These are phyloP conservation scores for Orthosia gothica DNA, from an alignment of 2,888 invertebrate genomes.

Conservation along the genomic window DNA sequence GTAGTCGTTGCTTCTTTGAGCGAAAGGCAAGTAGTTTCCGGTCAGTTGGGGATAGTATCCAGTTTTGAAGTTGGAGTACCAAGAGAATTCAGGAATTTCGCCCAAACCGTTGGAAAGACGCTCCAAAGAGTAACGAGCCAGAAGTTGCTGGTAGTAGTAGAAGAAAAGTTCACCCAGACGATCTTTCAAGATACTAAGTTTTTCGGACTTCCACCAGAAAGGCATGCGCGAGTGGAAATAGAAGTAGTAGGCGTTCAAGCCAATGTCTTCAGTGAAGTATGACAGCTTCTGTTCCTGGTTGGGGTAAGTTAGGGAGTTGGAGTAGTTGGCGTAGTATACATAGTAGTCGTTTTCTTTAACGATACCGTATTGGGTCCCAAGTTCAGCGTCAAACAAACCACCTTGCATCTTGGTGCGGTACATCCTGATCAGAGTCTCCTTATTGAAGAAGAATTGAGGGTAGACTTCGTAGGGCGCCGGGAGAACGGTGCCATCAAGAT, in stretches of 20 bases:
- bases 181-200: conserved; percentile 87
- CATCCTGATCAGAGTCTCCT: conserved; percentile 88
- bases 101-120: conserved; percentile 93
- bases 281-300: conserved; percentile 92
- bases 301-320: conserved; percentile 87
- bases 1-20: conserved; percentile 92
- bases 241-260: conserved; percentile 93
- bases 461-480: conserved; percentile 94
- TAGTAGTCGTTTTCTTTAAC: conserved; percentile 83
- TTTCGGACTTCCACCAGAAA: conserved; percentile 92
- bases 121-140: conserved; percentile 94
- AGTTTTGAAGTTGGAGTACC: conserved; percentile 91
- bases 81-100: conserved; percentile 92
- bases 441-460: conserved; percentile 93
- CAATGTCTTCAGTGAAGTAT: conserved; percentile 94
- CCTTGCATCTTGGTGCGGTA: conserved; percentile 85
- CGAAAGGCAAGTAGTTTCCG: conserved; percentile 85
- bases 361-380: conserved; percentile 82
- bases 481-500: conserved; percentile 91
- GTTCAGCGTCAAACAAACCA: conserved; percentile 76
- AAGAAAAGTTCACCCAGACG: conserved; percentile 93
- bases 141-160: conserved; percentile 93
- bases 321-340: conserved; percentile 92
- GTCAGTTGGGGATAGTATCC: conserved; percentile 80
- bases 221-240: conserved; percentile 92